These are phyloP conservation scores for Myopa testacea DNA, from an alignment of 2,888 invertebrate species.

Conservation along the genomic window DNA sequence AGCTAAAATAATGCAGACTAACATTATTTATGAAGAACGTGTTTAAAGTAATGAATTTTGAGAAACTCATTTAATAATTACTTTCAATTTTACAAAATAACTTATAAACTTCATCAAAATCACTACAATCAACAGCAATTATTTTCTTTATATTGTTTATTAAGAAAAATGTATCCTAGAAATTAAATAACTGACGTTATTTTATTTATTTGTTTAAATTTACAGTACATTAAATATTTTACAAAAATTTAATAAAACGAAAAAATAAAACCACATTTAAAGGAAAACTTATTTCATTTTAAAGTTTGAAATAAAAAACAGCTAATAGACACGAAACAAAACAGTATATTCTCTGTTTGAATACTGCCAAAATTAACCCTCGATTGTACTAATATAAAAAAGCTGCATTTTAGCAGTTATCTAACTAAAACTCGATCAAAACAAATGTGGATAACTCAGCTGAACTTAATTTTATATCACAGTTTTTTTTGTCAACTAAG, in stretches of 20 bases:
- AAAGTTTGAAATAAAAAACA: not conserved
- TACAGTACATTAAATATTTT: constrained; percentile 7
- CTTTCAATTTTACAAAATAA: not conserved
- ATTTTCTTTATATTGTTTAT: not conserved
- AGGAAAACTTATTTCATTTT: too few relatives aligned
- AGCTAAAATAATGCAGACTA: not conserved
- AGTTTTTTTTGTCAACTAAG: too few relatives aligned
- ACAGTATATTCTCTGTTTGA: too few relatives aligned
- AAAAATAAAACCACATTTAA: not conserved
- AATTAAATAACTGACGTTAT: constrained; percentile 7
- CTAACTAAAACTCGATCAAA: too few relatives aligned
- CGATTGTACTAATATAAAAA: too few relatives aligned
- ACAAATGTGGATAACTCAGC: too few relatives aligned
- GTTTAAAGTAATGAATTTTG: constrained; percentile 1
- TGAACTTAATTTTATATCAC: too few relatives aligned
- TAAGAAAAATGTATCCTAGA: not conserved
- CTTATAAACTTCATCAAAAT: not conserved
- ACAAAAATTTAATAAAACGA: not conserved
- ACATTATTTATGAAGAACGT: constrained; percentile 7
- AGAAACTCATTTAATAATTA: not conserved
- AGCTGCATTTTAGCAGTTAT: too few relatives aligned
- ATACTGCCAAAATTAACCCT: too few relatives aligned
- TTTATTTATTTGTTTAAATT: not conserved
- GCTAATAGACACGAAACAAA: too few relatives aligned
- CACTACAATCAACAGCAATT: not conserved